Evolutionary conservation across 2,797 vertebrate genomes (phyloP).

Genomic region (Pipistrellus kuhlii): DNA sequence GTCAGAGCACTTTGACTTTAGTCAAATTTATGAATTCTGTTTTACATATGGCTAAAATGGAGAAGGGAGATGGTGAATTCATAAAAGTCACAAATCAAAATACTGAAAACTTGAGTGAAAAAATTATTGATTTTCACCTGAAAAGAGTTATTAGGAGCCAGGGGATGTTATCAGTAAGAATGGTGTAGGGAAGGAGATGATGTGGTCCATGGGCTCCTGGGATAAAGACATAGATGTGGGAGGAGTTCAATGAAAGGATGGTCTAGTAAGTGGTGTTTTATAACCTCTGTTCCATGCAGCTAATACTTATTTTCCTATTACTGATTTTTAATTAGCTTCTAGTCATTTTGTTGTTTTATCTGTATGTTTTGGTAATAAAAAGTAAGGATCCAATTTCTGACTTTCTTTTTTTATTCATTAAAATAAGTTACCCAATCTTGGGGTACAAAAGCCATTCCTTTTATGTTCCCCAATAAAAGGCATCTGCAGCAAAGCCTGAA

Average conservation of each 20-base stretch:
- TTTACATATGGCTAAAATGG: conserved; percentile 60
- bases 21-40: conserved; percentile 63
- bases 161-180: neutral
- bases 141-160: neutral
- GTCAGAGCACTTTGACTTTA: conserved; percentile 60
- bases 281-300: neutral
- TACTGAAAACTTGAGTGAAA: neutral
- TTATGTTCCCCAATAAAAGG: neutral
- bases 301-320: neutral
- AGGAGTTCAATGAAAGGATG: neutral
- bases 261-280: neutral
- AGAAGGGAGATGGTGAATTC: conserved; percentile 12
- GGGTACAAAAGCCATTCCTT: neutral
- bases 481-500: neutral
- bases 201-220: neutral
- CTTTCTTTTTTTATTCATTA: conserved; percentile 32
- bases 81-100: conserved; percentile 53
- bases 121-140: conserved; percentile 16
- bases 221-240: neutral
- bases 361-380: neutral
- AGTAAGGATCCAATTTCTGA: neutral
- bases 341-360: conserved; percentile 29
- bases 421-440: neutral
- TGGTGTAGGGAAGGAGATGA: neutral
- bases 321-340: conserved; percentile 23